phyloP scores from a whole-genome alignment of 2,888 invertebrate genomes.

The Rhagonycha lutea region DNA sequence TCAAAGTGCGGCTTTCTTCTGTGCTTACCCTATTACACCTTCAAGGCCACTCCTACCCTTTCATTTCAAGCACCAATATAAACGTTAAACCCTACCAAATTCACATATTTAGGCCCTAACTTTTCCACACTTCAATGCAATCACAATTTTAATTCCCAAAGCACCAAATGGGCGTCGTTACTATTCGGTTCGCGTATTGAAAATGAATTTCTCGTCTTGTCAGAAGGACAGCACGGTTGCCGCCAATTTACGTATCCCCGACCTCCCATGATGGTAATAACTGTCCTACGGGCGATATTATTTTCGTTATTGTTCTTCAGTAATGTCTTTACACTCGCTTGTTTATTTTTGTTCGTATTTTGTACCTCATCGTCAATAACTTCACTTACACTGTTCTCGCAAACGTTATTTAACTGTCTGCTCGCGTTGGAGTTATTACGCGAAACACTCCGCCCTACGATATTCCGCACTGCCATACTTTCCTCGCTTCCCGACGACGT shows the following conservation, averaged over 20 bases:
- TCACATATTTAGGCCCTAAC: not conserved
- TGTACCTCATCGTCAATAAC: constrained; percentile 32
- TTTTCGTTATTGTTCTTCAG: constrained; percentile 16
- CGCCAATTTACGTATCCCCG: constrained; percentile 87
- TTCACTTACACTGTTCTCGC: constrained; percentile 39
- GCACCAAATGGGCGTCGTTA: constrained; percentile 85
- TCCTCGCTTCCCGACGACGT: constrained; percentile 88
- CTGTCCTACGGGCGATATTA: constrained; percentile 65
- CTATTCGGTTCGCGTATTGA: constrained; percentile 72
- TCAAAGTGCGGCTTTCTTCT: not conserved
- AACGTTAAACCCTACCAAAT: constrained; percentile 2
- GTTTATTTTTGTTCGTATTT: constrained; percentile 30
- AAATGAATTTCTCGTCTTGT: constrained; percentile 56
- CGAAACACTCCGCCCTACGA: constrained; percentile 66
- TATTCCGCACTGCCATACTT: constrained; percentile 70
- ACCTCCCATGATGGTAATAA: constrained; percentile 86
- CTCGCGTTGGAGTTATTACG: constrained; percentile 78
- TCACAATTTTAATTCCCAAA: constrained; percentile 88
- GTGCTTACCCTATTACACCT: not conserved
- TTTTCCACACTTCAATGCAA: constrained; percentile 31
- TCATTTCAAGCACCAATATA: not conserved
- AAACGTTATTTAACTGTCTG: constrained; percentile 58
- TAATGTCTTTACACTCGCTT: constrained; percentile 23
- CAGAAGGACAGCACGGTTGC: constrained; percentile 68
- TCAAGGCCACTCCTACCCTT: not conserved